phyloP scores from a whole-genome alignment of 2,888 invertebrate genomes.

The Leptinotarsa tumamoca region DNA sequence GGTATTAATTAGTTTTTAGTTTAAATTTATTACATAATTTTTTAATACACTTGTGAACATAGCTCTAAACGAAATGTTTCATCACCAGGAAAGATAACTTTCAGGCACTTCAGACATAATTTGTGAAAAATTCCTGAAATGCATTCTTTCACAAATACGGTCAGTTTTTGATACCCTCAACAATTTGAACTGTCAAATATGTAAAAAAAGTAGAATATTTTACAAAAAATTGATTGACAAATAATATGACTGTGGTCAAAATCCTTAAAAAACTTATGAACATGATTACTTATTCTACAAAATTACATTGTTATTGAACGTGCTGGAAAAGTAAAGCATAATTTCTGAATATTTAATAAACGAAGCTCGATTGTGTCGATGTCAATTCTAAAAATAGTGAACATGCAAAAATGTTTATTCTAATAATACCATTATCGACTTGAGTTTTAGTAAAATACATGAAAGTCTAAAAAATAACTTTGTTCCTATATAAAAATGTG shows the following conservation, averaged over 20 bases:
- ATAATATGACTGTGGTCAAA: background rate
- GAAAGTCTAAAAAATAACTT: conserved; percentile 49
- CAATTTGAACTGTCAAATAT: too few species aligned
- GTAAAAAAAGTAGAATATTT: too few species aligned
- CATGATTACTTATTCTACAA: conserved; percentile 1
- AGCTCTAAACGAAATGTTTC: too few species aligned
- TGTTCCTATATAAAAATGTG: conserved; percentile 49
- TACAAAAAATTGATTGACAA: background rate
- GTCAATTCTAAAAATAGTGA: conserved; percentile 9
- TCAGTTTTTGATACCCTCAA: too few species aligned
- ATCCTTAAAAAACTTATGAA: background rate
- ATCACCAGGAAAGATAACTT: too few species aligned
- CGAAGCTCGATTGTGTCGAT: conserved; percentile 19
- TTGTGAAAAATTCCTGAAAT: too few species aligned
- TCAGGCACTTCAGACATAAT: too few species aligned
- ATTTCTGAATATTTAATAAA: background rate
- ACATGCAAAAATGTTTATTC: conserved; percentile 19
- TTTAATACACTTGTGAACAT: too few species aligned
- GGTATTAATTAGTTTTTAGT: too few species aligned
- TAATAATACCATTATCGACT: conserved; percentile 27
- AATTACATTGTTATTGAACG: background rate
- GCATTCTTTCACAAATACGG: too few species aligned
- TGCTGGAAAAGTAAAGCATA: background rate
- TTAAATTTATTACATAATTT: too few species aligned
- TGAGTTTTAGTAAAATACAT: conserved; percentile 32